These are phyloP conservation scores for Meda fulgida DNA, from an alignment of 2,797 vertebrate species.

Conservation along the genomic window DNA sequence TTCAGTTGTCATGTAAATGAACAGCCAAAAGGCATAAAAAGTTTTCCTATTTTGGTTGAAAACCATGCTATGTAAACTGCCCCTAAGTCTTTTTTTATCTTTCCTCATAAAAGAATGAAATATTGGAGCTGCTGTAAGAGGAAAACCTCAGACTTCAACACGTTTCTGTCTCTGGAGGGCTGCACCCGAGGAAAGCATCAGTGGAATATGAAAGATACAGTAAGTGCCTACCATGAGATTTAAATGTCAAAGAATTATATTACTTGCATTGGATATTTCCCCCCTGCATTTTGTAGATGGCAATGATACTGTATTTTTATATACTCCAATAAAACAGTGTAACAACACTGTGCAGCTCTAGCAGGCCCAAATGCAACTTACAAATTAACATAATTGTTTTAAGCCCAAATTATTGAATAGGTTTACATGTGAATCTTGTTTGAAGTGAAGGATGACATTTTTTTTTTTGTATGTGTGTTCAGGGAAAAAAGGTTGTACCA, in stretches of 20 bases:
- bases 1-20: background rate
- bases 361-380: background rate
- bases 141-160: constrained; percentile 98
- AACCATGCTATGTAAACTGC: background rate
- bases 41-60: background rate
- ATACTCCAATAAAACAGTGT: background rate
- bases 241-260: constrained; percentile 9
- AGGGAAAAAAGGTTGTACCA: constrained; percentile 87
- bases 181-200: constrained; percentile 87
- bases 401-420: background rate
- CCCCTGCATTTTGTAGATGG: too few species aligned
- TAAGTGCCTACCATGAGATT: constrained; percentile 67
- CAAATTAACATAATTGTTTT: background rate
- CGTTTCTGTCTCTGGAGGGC: constrained; percentile 95
- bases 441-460: background rate
- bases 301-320: background rate
- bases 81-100: constrained; percentile 16
- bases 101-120: constrained; percentile 87
- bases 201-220: constrained; percentile 91
- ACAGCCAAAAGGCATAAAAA: background rate
- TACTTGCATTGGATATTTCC: background rate
- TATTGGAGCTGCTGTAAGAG: constrained; percentile 98
- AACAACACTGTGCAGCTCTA: background rate
- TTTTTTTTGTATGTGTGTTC: constrained; percentile 23
- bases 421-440: background rate